phyloP scores from a whole-genome alignment of 2,113 vertebrate species.

The Rattus rattus region DNA sequence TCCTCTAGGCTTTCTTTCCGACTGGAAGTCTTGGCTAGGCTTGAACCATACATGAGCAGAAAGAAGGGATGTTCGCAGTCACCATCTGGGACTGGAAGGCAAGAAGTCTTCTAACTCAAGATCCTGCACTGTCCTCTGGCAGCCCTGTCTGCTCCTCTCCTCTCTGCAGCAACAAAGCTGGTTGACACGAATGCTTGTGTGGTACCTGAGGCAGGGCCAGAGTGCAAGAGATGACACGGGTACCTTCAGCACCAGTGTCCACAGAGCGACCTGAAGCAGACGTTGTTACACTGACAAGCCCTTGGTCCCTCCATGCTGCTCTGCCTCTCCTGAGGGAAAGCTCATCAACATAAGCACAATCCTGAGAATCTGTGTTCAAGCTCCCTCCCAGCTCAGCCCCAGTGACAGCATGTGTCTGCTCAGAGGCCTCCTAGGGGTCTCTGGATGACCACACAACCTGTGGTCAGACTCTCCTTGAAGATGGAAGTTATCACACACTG shows the following conservation, averaged over 20 bases:
- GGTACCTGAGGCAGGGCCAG: background rate
- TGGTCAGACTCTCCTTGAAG: background rate
- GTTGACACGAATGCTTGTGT: background rate
- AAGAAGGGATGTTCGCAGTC: background rate
- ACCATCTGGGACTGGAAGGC: background rate
- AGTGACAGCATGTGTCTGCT: too few relatives aligned
- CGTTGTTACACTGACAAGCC: background rate
- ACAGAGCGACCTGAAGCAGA: background rate
- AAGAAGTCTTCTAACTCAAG: background rate
- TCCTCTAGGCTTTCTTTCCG: background rate
- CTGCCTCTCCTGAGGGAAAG: background rate
- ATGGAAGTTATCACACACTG: background rate
- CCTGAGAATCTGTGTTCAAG: background rate
- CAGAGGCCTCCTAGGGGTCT: background rate
- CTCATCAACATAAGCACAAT: fast-evolving
- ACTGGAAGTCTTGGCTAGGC: background rate
- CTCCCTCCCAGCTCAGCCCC: background rate
- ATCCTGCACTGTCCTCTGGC: background rate
- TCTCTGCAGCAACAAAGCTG: fast-evolving
- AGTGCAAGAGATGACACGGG: fast-evolving
- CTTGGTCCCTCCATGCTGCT: background rate
- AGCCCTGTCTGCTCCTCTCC: background rate
- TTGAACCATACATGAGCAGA: background rate
- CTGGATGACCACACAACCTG: background rate
- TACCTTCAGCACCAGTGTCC: fast-evolving